Evolutionary conservation across 2,888 invertebrate species (phyloP).

Genomic region (Acanthoscelides obtectus): DNA sequence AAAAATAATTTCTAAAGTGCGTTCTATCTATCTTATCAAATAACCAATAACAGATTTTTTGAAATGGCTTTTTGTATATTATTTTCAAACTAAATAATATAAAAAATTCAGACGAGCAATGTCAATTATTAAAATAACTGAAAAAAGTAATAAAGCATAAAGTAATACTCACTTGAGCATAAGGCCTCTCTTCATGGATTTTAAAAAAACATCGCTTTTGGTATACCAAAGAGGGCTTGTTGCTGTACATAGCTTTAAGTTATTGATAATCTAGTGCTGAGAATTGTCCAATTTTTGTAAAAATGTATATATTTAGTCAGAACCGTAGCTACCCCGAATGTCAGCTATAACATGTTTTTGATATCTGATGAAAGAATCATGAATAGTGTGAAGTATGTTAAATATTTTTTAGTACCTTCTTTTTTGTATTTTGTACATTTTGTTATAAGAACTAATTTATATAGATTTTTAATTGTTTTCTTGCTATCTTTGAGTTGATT

Average conservation of each 20-base stretch:
- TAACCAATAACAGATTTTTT: too few relatives aligned
- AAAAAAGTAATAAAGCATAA: not conserved
- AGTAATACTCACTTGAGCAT: not conserved
- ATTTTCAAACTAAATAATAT: not conserved
- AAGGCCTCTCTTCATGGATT: not conserved
- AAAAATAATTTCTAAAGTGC: too few relatives aligned
- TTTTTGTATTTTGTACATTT: not conserved
- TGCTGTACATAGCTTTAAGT: constrained; percentile 47
- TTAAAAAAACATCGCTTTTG: constrained; percentile 4
- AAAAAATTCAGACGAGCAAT: not conserved
- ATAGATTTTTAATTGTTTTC: not conserved
- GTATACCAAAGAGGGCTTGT: constrained; percentile 44
- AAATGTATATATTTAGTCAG: not conserved
- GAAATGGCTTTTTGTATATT: too few relatives aligned
- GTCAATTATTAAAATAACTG: not conserved
- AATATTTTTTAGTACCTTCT: not conserved
- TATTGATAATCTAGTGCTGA: constrained; percentile 28
- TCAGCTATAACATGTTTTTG: not conserved
- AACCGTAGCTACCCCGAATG: not conserved
- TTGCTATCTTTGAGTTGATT: not conserved
- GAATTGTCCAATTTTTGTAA: constrained; percentile 15
- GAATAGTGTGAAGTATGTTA: not conserved
- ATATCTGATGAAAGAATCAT: not conserved
- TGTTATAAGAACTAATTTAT: not conserved
- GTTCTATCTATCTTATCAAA: too few relatives aligned